These are phyloP conservation scores for Momotus momota DNA, from an alignment of 2,797 vertebrate genomes.

Conservation along the genomic window DNA sequence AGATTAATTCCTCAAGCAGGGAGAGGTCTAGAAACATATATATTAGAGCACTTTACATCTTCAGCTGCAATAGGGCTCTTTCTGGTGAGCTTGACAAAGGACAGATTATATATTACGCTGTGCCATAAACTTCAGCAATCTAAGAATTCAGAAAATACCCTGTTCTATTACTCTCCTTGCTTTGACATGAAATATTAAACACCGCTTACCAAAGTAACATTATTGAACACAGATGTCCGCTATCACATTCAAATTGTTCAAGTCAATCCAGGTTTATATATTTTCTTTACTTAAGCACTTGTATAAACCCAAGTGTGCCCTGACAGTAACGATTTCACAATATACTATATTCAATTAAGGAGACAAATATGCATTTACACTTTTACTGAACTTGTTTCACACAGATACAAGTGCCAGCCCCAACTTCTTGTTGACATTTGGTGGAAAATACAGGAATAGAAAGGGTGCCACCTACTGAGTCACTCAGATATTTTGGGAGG, in stretches of 20 bases:
- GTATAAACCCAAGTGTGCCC: constrained; percentile 74
- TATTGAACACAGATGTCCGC: constrained; percentile 82
- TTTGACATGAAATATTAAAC: constrained; percentile 86
- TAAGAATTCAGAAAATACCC: constrained; percentile 75
- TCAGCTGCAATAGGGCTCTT: constrained; percentile 74
- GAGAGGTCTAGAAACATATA: constrained; percentile 73
- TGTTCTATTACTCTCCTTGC: constrained; percentile 76
- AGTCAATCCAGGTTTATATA: constrained; percentile 78
- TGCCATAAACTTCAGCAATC: constrained; percentile 73
- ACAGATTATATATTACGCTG: constrained; percentile 75
- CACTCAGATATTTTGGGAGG: constrained; percentile 53
- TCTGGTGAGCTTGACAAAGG: constrained; percentile 81
- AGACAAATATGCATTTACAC: constrained; percentile 76
- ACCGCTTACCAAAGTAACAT: constrained; percentile 77
- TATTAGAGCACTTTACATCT: constrained; percentile 67
- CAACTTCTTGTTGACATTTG: constrained; percentile 22
- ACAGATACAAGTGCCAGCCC: background rate
- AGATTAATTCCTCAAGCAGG: constrained; percentile 63
- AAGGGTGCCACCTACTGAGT: constrained; percentile 83
- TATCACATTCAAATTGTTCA: constrained; percentile 80
- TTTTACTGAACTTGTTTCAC: constrained; percentile 65
- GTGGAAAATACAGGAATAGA: constrained; percentile 78
- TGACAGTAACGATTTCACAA: constrained; percentile 82
- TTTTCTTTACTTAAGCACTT: constrained; percentile 75
- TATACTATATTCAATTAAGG: constrained; percentile 77